Evolutionary conservation across 2,113 vertebrate species (phyloP), one percentile per base, ranked within the genome.

Genomic region (Leptodactylus fuscus): DNA sequence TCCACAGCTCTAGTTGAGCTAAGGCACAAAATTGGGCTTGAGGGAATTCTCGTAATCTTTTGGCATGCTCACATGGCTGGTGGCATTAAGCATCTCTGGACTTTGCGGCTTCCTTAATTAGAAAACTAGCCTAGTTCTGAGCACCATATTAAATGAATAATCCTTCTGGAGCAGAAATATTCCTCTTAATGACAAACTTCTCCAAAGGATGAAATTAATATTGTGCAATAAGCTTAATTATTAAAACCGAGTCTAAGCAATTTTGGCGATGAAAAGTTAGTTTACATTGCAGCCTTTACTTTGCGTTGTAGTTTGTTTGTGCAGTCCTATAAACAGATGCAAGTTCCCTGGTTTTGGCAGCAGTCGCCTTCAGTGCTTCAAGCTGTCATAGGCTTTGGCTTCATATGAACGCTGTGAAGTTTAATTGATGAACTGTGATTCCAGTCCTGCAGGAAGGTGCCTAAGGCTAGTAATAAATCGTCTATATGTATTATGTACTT

Each of bases 301-400:
- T 18, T 20, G 16, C 27, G 22, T 55, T 32, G 12, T 1, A 20
- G 29, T 9, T 0, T 20, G 62, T 67, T 34, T 58, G 34, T 62
- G 53, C 13, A 5, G 55, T 62, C 58, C 11, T 29, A 32, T 36
- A 16, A 69, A 22, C 65, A 69, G 65, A 69, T 69, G 65, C 29
- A 38, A 36, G 65, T 20, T 69, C 27, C 20, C 16, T 4, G 58
- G 12, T 27, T 29, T 62, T 62, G 65, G 32, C 65, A 69, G 65
- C 7, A 20, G 65, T 16, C 34, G 18, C 16, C 22, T 1, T 67
- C 36, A 13, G 10, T 34, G 58, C 34, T 81, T 11, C 27, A 12
- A 24, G 44, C 62, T 76, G 70, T 74, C 75, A 85, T 73, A 86
- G 62, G 29, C 79, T 85, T 87, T 88, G 89, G 80, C 82, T 75